Conservation (phyloP, 2,888 invertebrate species). For the Thecocarcelia acutangulata region DNA sequence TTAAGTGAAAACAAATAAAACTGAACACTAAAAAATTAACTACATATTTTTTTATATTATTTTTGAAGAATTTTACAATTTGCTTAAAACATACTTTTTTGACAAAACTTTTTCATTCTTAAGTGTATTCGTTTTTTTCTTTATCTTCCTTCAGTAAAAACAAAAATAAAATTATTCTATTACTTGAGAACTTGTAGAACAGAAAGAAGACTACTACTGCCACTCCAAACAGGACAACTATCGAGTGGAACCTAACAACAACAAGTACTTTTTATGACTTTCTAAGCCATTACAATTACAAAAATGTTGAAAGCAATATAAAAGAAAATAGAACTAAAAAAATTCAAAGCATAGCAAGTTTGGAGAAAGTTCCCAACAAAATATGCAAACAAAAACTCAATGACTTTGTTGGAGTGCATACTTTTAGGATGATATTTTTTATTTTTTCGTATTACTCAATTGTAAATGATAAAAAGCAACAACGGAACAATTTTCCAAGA, state of each 20-base stretch:
- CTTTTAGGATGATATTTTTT: conserved; percentile 56
- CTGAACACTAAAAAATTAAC: background rate
- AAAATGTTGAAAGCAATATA: conserved; percentile 28
- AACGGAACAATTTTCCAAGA: conserved; percentile 46
- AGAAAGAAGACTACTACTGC: conserved; percentile 61
- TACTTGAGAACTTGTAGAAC: conserved; percentile 61
- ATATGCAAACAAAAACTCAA: conserved; percentile 16
- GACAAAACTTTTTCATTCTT: conserved; percentile 13
- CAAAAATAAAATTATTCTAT: conserved; percentile 26
- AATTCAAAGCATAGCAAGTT: conserved; percentile 40
- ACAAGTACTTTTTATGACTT: conserved; percentile 68
- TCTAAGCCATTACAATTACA: conserved; percentile 64
- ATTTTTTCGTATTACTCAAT: conserved; percentile 29
- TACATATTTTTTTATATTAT: conserved; percentile 11
- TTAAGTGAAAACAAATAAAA: background rate
- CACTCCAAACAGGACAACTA: conserved; percentile 40
- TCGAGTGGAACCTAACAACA: conserved; percentile 59
- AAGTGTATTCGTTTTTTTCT: conserved; percentile 3
- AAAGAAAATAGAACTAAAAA: conserved; percentile 11
- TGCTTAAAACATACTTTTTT: conserved; percentile 35
- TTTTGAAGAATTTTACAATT: conserved; percentile 30
- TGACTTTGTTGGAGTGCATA: conserved; percentile 60
- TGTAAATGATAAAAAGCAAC: conserved; percentile 12
- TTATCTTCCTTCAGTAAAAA: background rate
- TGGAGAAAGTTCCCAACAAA: conserved; percentile 26